These are phyloP conservation scores for Astur gentilis DNA, from an alignment of 2,113 vertebrate genomes.

Conservation along the genomic window DNA sequence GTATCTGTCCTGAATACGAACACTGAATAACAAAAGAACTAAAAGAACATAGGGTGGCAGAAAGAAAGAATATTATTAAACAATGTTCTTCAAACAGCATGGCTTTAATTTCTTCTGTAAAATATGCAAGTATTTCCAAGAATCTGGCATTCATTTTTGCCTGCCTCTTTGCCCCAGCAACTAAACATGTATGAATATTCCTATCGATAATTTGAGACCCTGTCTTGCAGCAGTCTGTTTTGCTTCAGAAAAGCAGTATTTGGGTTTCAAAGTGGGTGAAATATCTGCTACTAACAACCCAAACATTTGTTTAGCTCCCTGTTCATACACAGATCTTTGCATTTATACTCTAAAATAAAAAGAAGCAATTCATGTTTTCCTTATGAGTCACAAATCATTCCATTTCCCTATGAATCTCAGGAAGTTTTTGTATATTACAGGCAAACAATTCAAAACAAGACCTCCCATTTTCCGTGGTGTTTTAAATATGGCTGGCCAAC, in stretches of 20 bases:
- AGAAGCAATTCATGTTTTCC: neutral
- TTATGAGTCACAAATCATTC: conserved; percentile 40
- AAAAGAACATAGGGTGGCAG: conserved; percentile 11
- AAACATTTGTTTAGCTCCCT: conserved; percentile 45
- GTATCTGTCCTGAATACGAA: neutral
- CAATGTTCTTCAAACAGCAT: conserved; percentile 32
- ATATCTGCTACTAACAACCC: conserved; percentile 1
- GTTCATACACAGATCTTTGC: neutral
- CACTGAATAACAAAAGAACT: conserved; percentile 26
- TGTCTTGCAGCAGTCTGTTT: neutral
- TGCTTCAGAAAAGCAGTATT: conserved; percentile 26
- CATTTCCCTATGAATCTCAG: neutral
- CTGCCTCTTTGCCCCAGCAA: conserved; percentile 37
- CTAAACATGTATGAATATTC: conserved; percentile 45
- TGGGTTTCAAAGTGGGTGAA: conserved; percentile 37
- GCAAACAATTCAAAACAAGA: neutral
- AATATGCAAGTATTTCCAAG: conserved; percentile 64
- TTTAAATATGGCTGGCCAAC: neutral
- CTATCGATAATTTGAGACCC: conserved; percentile 1
- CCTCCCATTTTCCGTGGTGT: neutral
- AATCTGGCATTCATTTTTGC: conserved; percentile 67
- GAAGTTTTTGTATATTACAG: neutral
- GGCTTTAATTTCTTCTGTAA: conserved; percentile 56
- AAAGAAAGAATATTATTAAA: conserved; percentile 57
- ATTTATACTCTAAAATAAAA: conserved; percentile 11